Base-by-base conservation (phyloP, 2,113 vertebrate species). In the Syngnathus typhle region DNA sequence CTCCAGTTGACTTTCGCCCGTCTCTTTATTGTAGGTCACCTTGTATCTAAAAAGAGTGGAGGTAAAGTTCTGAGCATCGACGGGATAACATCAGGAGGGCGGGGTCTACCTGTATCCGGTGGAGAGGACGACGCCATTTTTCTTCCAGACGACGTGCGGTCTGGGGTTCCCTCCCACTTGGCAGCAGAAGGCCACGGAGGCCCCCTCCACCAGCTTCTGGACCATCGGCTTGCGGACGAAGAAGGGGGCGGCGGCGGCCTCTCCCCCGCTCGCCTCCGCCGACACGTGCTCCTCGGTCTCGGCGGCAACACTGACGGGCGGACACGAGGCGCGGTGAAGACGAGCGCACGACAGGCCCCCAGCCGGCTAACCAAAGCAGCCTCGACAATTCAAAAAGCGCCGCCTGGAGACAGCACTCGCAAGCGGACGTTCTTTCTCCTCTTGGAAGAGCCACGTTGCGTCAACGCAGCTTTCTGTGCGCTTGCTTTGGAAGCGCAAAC, bases 71-170 rank as follows among this genome's bases (percentile, higher is more conserved):
- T 16, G 13, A 41, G 39, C 9, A 7, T 41, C 39, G 6, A 41
- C 39, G 6, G 27, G 27, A 32, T 32, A 32, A 32, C 3, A 32
- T 32, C 27, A 32, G 27, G 27, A 32, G 27, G 27, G 27, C 27
- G 27, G 27, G 27, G 27, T 32, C 27, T 15, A 83, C 81, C 84
- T 98, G 91, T 98, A 99, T 92, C 97, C 97, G 59, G 93, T 94
- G 1, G 93, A 94, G 62, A 99, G 91, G 72, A 94, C 93, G 66
- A 98, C 88, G 16, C 97, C 96, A 11, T 90, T 91, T 86, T 99
- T 99, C 89, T 96, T 98, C 97, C 97, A 99, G 87, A 93, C 93
- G 76, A 98, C 82, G 13, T 98, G 95, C 68, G 96, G 96, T 86
- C 92, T 96, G 65, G 96, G 97, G 81, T 90, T 96, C 72, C 96